Percentiles rank a stretch among this genome's conserved stretches.
Evolutionary conservation across 64 coral and sea anemone species (phyloP).

Genomic region (Acropora yongei): DNA sequence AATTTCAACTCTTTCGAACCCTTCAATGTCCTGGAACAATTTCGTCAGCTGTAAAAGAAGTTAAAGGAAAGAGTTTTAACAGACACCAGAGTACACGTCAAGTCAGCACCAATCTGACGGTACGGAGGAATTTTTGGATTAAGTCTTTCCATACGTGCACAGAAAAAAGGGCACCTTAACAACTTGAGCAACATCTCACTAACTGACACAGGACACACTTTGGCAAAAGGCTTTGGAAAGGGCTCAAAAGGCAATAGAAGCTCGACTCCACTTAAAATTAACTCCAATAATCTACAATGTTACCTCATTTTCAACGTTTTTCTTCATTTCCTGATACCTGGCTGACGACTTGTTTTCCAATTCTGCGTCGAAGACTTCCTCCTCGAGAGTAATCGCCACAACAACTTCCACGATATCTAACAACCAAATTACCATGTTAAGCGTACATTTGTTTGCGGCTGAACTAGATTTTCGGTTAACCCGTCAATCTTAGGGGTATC

Average conservation of each 20-base stretch:
- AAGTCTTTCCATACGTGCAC: too few relatives aligned
- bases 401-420: constrained; percentile 70
- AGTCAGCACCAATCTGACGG: too few relatives aligned
- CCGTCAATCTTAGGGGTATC: too few relatives aligned
- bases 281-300: neutral
- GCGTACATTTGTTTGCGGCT: too few relatives aligned
- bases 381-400: constrained; percentile 55
- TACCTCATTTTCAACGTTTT: constrained; percentile 67
- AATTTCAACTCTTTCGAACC: constrained; percentile 73
- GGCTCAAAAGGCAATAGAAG: too few relatives aligned
- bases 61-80: neutral
- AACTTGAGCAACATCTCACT: too few relatives aligned
- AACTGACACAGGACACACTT: too few relatives aligned
- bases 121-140: too few relatives aligned
- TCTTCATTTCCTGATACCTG: constrained; percentile 60
- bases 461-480: too few relatives aligned
- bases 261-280: neutral
- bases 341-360: constrained; percentile 69
- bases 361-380: constrained; percentile 51
- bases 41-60: constrained; percentile 43
- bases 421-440: neutral
- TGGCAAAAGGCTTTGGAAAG: too few relatives aligned
- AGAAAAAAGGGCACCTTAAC: too few relatives aligned
- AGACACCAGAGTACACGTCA: neutral
- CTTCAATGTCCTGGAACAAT: constrained; percentile 62